phyloP scores from a whole-genome alignment of 2,888 invertebrate genomes.

The Papilio gigon region DNA sequence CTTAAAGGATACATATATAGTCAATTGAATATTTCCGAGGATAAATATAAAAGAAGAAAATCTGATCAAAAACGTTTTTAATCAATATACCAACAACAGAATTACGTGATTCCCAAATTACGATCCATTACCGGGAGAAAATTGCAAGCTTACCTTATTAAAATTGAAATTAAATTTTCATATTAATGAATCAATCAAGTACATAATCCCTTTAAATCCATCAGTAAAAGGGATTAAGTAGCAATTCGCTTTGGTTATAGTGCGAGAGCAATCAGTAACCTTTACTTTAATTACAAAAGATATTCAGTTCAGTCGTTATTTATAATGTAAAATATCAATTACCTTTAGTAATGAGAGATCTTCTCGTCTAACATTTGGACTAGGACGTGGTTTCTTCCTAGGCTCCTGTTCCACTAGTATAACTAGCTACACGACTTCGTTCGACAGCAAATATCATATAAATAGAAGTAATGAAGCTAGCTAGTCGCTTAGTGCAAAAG shows the following conservation, averaged over 20 bases:
- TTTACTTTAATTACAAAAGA: conserved; percentile 18
- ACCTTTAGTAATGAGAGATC: conserved; percentile 10
- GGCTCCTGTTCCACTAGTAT: not conserved
- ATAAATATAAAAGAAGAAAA: not conserved
- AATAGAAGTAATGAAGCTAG: not conserved
- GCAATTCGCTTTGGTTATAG: conserved; percentile 37
- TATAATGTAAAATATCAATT: conserved; percentile 18
- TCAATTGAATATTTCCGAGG: not conserved
- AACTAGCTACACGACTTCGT: too few relatives aligned
- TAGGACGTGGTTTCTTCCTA: conserved; percentile 33
- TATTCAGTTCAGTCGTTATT: conserved; percentile 2
- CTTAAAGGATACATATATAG: not conserved
- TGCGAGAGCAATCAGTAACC: conserved; percentile 30
- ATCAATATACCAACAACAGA: not conserved
- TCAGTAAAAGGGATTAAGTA: conserved; percentile 34
- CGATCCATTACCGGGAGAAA: conserved; percentile 22
- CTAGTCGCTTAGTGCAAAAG: not conserved
- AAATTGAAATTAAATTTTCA: conserved; percentile 40
- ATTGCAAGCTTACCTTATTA: conserved; percentile 37
- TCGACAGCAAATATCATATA: not conserved
- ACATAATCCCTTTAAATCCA: conserved; percentile 35
- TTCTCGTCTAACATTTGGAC: not conserved
- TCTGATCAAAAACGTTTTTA: not conserved
- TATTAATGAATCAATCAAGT: conserved; percentile 39
- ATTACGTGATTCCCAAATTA: conserved; percentile 3